A percentile compares a stretch with the other conserved stretches of the same genome.
Conservation (phyloP, 2,797 vertebrate species). For the Pangasius djambal region DNA sequence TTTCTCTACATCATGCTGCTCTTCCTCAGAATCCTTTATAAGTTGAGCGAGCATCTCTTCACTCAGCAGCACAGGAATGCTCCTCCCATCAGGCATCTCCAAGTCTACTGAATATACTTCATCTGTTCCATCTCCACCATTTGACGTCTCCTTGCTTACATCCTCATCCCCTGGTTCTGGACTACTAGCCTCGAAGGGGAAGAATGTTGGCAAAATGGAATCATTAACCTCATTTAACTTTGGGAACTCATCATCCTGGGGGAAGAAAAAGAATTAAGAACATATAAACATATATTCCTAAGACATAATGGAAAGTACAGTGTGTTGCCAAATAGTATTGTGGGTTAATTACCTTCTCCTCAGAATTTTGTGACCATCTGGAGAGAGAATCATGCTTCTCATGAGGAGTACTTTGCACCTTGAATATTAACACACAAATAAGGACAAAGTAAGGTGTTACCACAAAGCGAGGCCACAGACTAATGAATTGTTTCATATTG, state of each 20-base stretch:
- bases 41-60: slow-evolving; percentile 71
- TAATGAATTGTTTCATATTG: neutral
- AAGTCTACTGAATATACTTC: slow-evolving; percentile 43
- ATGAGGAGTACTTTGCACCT: slow-evolving; percentile 73
- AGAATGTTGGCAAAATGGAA: slow-evolving; percentile 64
- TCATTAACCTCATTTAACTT: slow-evolving; percentile 54
- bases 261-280: neutral
- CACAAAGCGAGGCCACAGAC: neutral
- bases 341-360: slow-evolving; percentile 68
- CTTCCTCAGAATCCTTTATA: slow-evolving; percentile 63
- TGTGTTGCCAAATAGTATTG: neutral
- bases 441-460: neutral
- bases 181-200: slow-evolving; percentile 66
- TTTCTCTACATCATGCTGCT: slow-evolving; percentile 49
- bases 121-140: slow-evolving; percentile 53
- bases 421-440: neutral
- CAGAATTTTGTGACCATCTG: slow-evolving; percentile 58
- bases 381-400: slow-evolving; percentile 65
- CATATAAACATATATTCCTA: neutral
- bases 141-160: slow-evolving; percentile 61
- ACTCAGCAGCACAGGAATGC: slow-evolving; percentile 69
- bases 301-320: neutral
- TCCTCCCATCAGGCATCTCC: slow-evolving; percentile 50
- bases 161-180: slow-evolving; percentile 69
- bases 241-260: slow-evolving; percentile 62